phyloP scores from a whole-genome alignment of 2,888 invertebrate species.

The Theretra japonica region DNA sequence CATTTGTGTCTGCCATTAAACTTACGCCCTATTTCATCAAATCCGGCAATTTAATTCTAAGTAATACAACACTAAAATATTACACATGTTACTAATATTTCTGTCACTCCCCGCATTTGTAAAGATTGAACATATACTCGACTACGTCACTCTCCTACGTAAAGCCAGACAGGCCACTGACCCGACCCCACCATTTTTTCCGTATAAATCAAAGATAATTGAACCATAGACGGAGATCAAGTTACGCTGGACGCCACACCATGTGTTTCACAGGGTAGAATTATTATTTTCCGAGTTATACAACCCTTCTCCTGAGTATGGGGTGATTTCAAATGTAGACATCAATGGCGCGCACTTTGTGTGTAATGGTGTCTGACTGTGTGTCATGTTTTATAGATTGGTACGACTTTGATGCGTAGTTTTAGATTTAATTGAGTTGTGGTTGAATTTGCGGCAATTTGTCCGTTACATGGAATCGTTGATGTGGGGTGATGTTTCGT shows the following conservation, averaged over 20 bases:
- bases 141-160: no score
- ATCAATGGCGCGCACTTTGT: constrained; percentile 37
- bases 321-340: constrained; percentile 38
- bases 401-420: not conserved
- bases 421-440: constrained; percentile 3
- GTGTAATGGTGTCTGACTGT: constrained; percentile 3
- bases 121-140: no score
- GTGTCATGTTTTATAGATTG: constrained; percentile 17
- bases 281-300: constrained; percentile 49
- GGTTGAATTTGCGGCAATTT: not conserved
- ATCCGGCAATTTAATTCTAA: no score
- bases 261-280: constrained; percentile 41
- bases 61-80: no score
- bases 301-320: constrained; percentile 41
- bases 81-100: no score
- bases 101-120: no score
- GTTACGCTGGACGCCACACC: constrained; percentile 35
- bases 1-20: no score
- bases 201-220: constrained; percentile 23
- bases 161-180: constrained; percentile 14
- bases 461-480: no score
- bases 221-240: constrained; percentile 29
- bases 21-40: no score
- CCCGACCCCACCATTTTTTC: constrained; percentile 13
- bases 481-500: no score